phyloP scores from a whole-genome alignment of 2,888 invertebrate species.

The Priocnemis perturbator region DNA sequence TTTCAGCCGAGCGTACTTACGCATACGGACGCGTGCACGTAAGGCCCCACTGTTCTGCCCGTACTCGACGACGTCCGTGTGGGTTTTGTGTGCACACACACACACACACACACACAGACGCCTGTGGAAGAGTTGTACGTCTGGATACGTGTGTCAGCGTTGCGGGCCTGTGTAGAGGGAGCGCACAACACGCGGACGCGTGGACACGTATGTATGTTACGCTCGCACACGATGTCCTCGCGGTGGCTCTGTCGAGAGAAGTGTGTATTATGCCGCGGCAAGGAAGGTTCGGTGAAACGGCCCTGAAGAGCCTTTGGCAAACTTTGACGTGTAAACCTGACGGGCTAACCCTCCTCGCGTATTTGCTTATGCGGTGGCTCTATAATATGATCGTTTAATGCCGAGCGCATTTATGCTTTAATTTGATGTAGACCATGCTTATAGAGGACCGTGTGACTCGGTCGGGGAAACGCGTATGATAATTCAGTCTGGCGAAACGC shows the following conservation, averaged over 20 bases:
- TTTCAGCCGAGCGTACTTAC: conserved; percentile 10
- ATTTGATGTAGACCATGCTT: too few relatives aligned
- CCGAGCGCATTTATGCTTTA: conserved; percentile 11
- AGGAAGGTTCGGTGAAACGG: conserved; percentile 34
- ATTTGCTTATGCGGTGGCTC: conserved; percentile 35
- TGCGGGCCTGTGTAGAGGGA: neutral
- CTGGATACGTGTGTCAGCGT: neutral
- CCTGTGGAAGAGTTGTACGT: neutral
- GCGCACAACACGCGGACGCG: neutral
- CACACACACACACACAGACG: too few relatives aligned
- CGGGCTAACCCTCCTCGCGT: conserved; percentile 28
- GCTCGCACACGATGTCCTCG: neutral
- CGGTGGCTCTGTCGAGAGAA: conserved; percentile 15
- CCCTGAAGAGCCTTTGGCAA: conserved; percentile 53
- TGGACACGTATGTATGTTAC: neutral
- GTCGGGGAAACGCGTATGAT: too few relatives aligned
- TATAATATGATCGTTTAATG: conserved; percentile 53
- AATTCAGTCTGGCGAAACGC: too few relatives aligned
- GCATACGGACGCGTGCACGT: conserved; percentile 11
- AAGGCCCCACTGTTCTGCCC: too few relatives aligned
- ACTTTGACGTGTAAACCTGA: conserved; percentile 47
- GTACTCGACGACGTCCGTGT: too few relatives aligned
- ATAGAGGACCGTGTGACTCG: too few relatives aligned
- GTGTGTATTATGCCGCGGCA: conserved; percentile 30
- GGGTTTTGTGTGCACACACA: too few relatives aligned